Evolutionary conservation across 35 echinoderm and acorn worm genomes (phyloP).

Genomic region (Lytechinus pictus): DNA sequence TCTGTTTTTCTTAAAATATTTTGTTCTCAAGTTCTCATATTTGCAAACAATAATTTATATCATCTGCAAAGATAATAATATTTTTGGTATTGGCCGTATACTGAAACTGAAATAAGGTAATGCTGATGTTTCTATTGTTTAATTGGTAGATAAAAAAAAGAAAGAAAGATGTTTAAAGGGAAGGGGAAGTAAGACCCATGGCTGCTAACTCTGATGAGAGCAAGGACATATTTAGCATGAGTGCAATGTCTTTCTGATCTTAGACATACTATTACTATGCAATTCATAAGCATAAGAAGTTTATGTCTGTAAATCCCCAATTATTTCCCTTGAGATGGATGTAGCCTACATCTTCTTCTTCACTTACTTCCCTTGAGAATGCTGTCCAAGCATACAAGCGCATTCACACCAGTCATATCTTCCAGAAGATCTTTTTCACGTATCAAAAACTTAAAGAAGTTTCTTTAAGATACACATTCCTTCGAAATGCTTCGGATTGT

Average conservation of each 20-base stretch:
- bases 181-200: not conserved
- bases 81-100: no score
- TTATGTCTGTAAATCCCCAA: conserved; percentile 26
- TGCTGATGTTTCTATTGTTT: no score
- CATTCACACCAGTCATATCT: not conserved
- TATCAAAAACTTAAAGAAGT: not conserved
- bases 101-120: no score
- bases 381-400: not conserved
- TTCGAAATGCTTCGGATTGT: not conserved
- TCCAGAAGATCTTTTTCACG: not conserved
- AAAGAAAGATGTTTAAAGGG: no score
- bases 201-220: not conserved
- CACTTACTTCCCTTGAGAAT: not conserved
- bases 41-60: no score
- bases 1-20: no score
- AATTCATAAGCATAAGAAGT: conserved; percentile 31
- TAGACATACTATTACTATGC: no score
- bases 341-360: conserved; percentile 6
- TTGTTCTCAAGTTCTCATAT: no score
- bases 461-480: not conserved
- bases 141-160: no score
- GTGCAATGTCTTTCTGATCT: no score
- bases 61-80: no score
- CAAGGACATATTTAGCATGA: no score
- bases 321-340: conserved; percentile 8